Percentiles rank a stretch among this genome's conserved stretches.
phyloP scores from a whole-genome alignment of 1,140 invertebrate species.

The Armadillidium nasatum region DNA sequence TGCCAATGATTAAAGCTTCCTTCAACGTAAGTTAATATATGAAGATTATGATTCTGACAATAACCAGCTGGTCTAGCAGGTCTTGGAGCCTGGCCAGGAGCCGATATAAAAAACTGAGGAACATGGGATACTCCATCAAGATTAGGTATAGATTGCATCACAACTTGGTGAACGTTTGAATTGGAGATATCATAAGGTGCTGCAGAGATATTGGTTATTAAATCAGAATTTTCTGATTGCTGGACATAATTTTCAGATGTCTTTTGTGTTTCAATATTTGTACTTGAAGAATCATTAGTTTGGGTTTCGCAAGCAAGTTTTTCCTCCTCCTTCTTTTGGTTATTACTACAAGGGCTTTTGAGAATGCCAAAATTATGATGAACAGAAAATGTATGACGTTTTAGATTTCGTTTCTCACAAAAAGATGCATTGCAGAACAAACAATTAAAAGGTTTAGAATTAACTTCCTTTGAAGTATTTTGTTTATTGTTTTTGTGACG shows the following conservation, averaged over 20 bases:
- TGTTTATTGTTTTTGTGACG: slow-evolving; percentile 22
- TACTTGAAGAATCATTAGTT: slow-evolving; percentile 21
- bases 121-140: slow-evolving; percentile 24
- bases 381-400: slow-evolving; percentile 39
- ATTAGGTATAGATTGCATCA: not conserved
- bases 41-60: slow-evolving; percentile 39
- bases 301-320: slow-evolving; percentile 25
- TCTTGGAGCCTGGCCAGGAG: slow-evolving; percentile 37
- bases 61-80: slow-evolving; percentile 38
- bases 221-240: slow-evolving; percentile 14
- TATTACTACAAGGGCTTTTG: not conserved
- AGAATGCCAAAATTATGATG: slow-evolving; percentile 31
- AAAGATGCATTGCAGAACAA: slow-evolving; percentile 39
- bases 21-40: slow-evolving; percentile 41
- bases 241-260: not conserved
- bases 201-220: not conserved
- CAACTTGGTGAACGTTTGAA: slow-evolving; percentile 10
- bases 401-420: slow-evolving; percentile 43
- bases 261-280: slow-evolving; percentile 18
- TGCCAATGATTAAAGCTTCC: slow-evolving; percentile 42
- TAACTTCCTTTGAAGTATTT: slow-evolving; percentile 18
- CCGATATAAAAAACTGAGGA: slow-evolving; percentile 34
- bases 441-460: slow-evolving; percentile 37
- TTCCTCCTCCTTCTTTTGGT: slow-evolving; percentile 21
- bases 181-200: slow-evolving; percentile 18